A percentile compares a stretch with the other conserved stretches of the same genome.
Conservation (phyloP, 1,140 invertebrate genomes). For the Neomicropteryx cornuta region DNA sequence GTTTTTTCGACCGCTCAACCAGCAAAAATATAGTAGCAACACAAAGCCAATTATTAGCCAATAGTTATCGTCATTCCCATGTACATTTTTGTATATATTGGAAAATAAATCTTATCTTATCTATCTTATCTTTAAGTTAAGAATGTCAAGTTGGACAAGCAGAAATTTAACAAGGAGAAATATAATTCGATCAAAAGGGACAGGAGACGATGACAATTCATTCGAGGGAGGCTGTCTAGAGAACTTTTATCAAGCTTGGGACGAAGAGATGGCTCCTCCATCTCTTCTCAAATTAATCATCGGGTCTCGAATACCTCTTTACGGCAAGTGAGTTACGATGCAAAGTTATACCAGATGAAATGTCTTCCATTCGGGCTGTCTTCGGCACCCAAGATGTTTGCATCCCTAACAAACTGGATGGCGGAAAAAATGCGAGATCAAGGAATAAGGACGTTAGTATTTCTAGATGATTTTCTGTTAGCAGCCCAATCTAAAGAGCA, state of each 20-base stretch:
- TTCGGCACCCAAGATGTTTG: constrained; percentile 10
- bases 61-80: no score
- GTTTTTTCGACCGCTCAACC: no score
- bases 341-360: constrained; percentile 10
- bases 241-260: no score
- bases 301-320: no score
- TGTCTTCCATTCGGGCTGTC: constrained; percentile 11
- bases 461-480: constrained; percentile 15
- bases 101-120: no score
- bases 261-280: no score
- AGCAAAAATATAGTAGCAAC: no score
- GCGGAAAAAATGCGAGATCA: constrained; percentile 13
- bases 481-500: no score
- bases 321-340: constrained; percentile 8
- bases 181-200: neutral
- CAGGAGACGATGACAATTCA: neutral
- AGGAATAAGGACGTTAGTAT: constrained; percentile 13
- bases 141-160: neutral
- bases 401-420: constrained; percentile 13
- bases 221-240: constrained; percentile 14
- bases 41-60: no score
- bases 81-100: no score
- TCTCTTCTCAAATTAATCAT: no score
- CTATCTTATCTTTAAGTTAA: no score
- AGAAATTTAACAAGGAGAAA: neutral